Evolutionary conservation across 2,888 invertebrate species (phyloP).

Genomic region (Dysmachus trigonus): DNA sequence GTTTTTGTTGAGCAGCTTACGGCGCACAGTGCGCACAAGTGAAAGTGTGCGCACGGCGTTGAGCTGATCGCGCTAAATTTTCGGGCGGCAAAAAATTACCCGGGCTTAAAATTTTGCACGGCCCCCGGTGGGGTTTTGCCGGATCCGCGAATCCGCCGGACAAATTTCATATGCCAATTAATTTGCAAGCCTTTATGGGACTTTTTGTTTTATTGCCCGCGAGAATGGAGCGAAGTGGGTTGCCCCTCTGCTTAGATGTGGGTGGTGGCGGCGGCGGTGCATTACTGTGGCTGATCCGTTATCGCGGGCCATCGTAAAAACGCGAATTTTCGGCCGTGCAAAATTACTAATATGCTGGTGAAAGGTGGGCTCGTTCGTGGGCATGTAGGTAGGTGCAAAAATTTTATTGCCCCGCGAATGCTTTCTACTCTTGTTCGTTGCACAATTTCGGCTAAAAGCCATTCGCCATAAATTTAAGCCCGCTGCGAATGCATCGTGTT

Average conservation of each 20-base stretch:
- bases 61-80: conserved; percentile 7
- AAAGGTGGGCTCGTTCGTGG: not conserved
- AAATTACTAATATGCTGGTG: conserved; percentile 32
- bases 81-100: not conserved
- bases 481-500: not conserved
- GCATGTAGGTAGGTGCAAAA: not conserved
- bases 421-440: not conserved
- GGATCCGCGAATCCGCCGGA: not conserved
- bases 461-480: not conserved
- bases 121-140: not conserved
- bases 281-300: not conserved
- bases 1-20: too few species aligned
- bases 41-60: conserved; percentile 29
- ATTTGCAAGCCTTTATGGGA: conserved; percentile 10
- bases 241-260: not conserved
- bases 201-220: conserved; percentile 1
- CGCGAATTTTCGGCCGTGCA: not conserved
- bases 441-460: not conserved
- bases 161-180: conserved; percentile 26
- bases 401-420: not conserved
- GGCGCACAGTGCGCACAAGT: conserved; percentile 19
- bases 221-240: not conserved
- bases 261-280: conserved; percentile 21
- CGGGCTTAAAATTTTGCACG: not conserved
- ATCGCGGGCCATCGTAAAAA: not conserved